phyloP scores from a whole-genome alignment of 2,113 vertebrate species.

The Chloroceryle aenea region DNA sequence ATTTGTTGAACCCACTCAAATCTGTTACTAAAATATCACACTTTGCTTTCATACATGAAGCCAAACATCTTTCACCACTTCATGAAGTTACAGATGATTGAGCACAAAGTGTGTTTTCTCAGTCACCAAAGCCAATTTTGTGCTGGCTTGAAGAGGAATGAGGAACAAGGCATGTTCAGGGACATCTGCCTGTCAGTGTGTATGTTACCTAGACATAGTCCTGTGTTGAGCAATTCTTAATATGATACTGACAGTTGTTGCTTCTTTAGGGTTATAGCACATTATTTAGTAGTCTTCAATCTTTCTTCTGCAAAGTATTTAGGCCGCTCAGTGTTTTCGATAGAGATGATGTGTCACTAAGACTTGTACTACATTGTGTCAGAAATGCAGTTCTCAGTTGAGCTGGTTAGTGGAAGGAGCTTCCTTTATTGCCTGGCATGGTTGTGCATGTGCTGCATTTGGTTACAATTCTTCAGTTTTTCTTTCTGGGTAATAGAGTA shows the following conservation, averaged over 20 bases:
- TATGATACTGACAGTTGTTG: background rate
- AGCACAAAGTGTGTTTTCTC: background rate
- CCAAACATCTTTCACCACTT: background rate
- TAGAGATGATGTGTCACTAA: background rate
- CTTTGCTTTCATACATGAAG: background rate
- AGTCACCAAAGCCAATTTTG: background rate
- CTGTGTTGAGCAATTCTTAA: background rate
- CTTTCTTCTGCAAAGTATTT: background rate
- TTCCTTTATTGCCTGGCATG: background rate
- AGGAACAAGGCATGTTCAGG: background rate
- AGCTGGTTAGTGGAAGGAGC: background rate
- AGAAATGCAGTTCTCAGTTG: background rate
- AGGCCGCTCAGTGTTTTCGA: background rate
- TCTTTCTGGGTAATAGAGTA: background rate
- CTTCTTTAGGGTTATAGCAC: background rate
- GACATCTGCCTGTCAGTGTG: background rate
- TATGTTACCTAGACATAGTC: too few species aligned
- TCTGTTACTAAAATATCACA: background rate
- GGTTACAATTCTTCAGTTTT: background rate
- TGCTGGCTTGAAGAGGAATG: background rate
- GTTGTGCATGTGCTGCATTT: background rate
- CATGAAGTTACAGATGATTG: slow-evolving; percentile 6
- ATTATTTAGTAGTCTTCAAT: background rate
- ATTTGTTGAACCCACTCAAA: background rate
- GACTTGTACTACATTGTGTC: background rate